A percentile compares a stretch with the other conserved stretches of the same genome.
phyloP scores from a whole-genome alignment of 30 jellyfish, hydroid and myxozoan species.

The Aurelia sp. region DNA sequence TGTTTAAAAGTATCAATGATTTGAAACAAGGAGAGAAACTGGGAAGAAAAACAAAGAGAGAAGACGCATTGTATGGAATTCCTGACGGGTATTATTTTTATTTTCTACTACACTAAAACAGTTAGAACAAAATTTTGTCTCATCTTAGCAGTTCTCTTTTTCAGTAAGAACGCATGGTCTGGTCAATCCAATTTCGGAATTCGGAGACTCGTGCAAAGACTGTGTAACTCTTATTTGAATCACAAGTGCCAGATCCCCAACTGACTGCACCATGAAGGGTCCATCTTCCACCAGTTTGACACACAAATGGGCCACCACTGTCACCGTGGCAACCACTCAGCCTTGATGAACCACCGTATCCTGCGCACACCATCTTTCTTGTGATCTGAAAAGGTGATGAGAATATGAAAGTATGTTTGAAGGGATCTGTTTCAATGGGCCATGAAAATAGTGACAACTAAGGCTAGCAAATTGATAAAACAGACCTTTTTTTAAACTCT shows the following conservation, averaged over 20 bases:
- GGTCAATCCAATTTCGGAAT: slow-evolving; percentile 63
- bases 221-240: slow-evolving; percentile 73
- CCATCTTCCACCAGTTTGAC: slow-evolving; percentile 86
- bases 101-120: no score
- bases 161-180: slow-evolving; percentile 13
- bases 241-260: slow-evolving; percentile 92
- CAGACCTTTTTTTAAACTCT: no score
- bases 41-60: no score
- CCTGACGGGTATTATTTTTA: no score
- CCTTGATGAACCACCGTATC: slow-evolving; percentile 81
- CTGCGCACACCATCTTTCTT: slow-evolving; percentile 89
- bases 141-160: background rate
- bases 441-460: no score
- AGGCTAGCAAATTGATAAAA: no score
- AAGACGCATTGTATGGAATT: no score
- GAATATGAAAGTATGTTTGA: no score
- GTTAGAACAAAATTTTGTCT: no score
- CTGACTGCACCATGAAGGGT: slow-evolving; percentile 95
- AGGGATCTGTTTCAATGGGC: no score
- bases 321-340: slow-evolving; percentile 99
- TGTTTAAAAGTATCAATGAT: no score
- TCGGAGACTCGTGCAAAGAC: slow-evolving; percentile 88
- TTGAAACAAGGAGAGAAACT: no score
- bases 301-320: slow-evolving; percentile 98
- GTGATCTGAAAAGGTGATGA: slow-evolving; percentile 54